Evolutionary conservation across 2,888 invertebrate species (phyloP).

Genomic region (Malthinus seriepunctatus): DNA sequence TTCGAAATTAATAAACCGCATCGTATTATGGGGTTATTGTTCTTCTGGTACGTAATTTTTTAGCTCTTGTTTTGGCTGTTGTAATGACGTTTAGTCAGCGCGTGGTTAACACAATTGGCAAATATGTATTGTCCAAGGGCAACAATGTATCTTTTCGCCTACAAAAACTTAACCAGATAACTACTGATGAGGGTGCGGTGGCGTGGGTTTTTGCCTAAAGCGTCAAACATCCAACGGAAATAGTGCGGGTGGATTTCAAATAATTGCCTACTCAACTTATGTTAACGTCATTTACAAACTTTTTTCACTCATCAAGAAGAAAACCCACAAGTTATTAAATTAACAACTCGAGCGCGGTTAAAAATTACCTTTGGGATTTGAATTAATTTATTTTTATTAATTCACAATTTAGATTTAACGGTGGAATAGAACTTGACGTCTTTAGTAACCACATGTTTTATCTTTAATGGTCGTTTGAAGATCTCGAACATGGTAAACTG

Average conservation of each 20-base stretch:
- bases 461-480: too few relatives aligned
- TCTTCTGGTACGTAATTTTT: conserved; percentile 16
- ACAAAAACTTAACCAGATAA: conserved; percentile 34
- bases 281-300: background rate
- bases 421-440: too few relatives aligned
- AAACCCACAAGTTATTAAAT: too few relatives aligned
- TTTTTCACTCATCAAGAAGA: background rate
- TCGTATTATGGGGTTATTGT: conserved; percentile 29
- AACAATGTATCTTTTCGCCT: conserved; percentile 36
- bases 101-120: conserved; percentile 33
- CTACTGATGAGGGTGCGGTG: conserved; percentile 39
- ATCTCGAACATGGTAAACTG: too few relatives aligned
- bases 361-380: too few relatives aligned
- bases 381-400: too few relatives aligned
- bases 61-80: conserved; percentile 12
- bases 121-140: conserved; percentile 32
- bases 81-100: conserved; percentile 19
- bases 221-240: conserved; percentile 34
- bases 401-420: too few relatives aligned
- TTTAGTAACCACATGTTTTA: too few relatives aligned
- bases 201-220: conserved; percentile 38
- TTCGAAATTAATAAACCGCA: conserved; percentile 15
- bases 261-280: conserved; percentile 36
- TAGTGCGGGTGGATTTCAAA: conserved; percentile 42
- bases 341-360: too few relatives aligned